These are phyloP conservation scores for Ellobius talpinus DNA, from an alignment of 2,113 vertebrate genomes.

Conservation along the genomic window DNA sequence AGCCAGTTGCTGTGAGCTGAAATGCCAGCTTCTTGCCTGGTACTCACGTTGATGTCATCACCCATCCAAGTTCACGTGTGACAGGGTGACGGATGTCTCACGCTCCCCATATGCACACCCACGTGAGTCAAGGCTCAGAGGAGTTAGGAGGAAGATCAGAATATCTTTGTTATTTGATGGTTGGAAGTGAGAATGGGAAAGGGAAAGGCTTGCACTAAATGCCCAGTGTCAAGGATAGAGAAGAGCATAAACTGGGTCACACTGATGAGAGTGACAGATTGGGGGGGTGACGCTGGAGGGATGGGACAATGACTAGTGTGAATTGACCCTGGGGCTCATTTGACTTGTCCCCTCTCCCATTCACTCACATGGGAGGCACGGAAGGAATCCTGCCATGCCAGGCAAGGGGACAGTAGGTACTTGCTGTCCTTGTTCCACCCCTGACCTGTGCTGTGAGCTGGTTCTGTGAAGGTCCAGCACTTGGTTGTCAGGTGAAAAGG, in stretches of 20 bases:
- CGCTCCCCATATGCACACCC: background rate
- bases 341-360: fast-evolving
- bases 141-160: constrained; percentile 30
- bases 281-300: background rate
- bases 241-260: background rate
- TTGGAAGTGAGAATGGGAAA: background rate
- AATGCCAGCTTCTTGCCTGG: constrained; percentile 53
- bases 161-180: constrained; percentile 69
- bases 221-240: background rate
- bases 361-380: background rate
- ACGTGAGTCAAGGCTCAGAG: constrained; percentile 52
- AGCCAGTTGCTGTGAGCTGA: background rate
- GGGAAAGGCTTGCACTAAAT: background rate
- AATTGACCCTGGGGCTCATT: background rate
- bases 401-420: background rate
- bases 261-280: fast-evolving
- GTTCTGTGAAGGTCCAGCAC: no score
- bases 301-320: background rate
- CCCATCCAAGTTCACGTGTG: constrained; percentile 25
- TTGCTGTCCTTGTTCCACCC: background rate
- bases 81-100: constrained; percentile 39
- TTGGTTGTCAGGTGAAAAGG: background rate
- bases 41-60: background rate
- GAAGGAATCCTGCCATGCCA: background rate
- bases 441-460: background rate